Base-by-base conservation (phyloP, 23 tunicate genomes). In the Clavelina lepadiformis region DNA sequence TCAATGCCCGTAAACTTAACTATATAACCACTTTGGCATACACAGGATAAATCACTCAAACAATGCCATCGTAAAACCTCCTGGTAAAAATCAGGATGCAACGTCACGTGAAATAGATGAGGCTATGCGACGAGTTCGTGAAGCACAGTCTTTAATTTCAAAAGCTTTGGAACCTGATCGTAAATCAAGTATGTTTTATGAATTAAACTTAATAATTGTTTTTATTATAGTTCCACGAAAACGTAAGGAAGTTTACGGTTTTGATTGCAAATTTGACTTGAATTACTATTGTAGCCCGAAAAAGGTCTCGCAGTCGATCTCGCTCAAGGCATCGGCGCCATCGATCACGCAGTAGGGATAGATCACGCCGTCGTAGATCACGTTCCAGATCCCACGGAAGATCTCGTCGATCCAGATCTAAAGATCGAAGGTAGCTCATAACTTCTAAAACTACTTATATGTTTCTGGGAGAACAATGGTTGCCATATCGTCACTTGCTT, bases 51-150 rank as follows among this genome's bases (percentile, higher is more conserved):
- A 75, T 63, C 91, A 54, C 28, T 89, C 89, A 18, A 89, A 81
- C 76, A 81, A 71, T 38, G 83, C 89, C 4, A 81, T 89, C 37
- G 89, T 88, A 1, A 88, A 88, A 49, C 88, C 96, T 0, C 72
- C 73, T 29, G 44, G 56, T 0, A 57, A 57, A 22, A 41, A 53
- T 18, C 61, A 74, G 20, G 91, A 79, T 28, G 50, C 76, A 6
- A 60, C 76, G 25, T 70, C 96, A 0, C 59, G 60, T 28, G 97
- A 81, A 58, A 89, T 89, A 28, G 97, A 89, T 26, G 97, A 89
- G 49, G 97, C 97, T 26, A 89, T 89, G 97, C 49, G 78, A 26
- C 61, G 97, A 56, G 97, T 89, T 1, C 54, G 83, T 6, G 89
- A 81, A 46, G 97, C 97, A 21, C 97, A 89, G 33, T 41, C 83